Percentiles rank a stretch among this genome's conserved stretches.
phyloP scores from a whole-genome alignment of 1,140 invertebrate species.

The Vanessa atalanta region DNA sequence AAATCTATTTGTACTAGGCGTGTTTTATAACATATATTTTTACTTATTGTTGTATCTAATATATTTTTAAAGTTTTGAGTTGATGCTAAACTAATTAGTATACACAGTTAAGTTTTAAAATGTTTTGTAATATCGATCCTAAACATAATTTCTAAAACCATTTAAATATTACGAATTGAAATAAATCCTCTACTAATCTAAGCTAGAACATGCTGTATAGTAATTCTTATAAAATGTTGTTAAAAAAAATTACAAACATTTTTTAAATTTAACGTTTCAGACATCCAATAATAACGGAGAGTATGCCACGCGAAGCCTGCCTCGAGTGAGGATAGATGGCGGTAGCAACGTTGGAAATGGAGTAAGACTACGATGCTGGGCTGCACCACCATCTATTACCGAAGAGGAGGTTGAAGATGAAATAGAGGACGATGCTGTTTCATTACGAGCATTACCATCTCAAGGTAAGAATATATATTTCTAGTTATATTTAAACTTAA shows the following conservation, averaged over 20 bases:
- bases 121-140: neutral
- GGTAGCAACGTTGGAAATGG: slow-evolving; percentile 83
- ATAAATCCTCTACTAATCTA: too few relatives aligned
- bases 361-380: slow-evolving; percentile 83
- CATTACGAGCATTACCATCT: slow-evolving; percentile 64
- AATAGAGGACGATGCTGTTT: slow-evolving; percentile 71
- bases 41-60: too few relatives aligned
- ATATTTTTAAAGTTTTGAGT: too few relatives aligned
- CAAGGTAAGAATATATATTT: slow-evolving; percentile 53
- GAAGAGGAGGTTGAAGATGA: slow-evolving; percentile 84
- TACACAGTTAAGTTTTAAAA: neutral
- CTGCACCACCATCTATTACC: slow-evolving; percentile 85
- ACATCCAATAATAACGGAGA: slow-evolving; percentile 66
- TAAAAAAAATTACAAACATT: too few relatives aligned
- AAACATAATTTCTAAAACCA: too few relatives aligned
- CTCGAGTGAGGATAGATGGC: slow-evolving; percentile 86
- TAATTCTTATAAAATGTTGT: too few relatives aligned
- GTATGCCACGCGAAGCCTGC: slow-evolving; percentile 77
- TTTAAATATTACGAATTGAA: too few relatives aligned
- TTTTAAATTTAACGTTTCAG: slow-evolving; percentile 40
- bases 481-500: neutral
- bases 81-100: too few relatives aligned
- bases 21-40: too few relatives aligned
- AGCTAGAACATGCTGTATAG: too few relatives aligned
- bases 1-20: too few relatives aligned